Evolutionary conservation across 2,797 vertebrate genomes (phyloP), one percentile per base, ranked within the genome.

Genomic region (Setipinna tenuifilis): DNA sequence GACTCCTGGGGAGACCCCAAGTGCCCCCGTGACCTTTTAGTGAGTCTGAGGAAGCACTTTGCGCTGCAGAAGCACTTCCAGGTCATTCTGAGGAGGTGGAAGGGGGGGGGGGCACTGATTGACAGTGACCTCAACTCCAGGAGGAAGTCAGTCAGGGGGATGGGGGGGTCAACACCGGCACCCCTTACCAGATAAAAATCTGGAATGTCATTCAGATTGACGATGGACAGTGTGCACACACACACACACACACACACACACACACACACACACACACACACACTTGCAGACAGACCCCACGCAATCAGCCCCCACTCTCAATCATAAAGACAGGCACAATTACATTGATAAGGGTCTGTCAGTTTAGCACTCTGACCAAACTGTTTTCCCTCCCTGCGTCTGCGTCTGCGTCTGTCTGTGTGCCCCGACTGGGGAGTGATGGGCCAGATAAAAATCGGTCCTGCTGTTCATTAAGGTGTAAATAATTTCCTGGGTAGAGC

Each of bases 401-500:
- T 48, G 50, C 50, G 9, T 9, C 9, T 7, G 7, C 12, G 46
- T 84, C 75, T 41, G 17, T 62, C 84, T 83, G 65, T 50, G 41
- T 83, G 41, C 28, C 58, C 35, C 35, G 5, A 14, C 48, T 82
- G 84, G 58, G 58, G 83, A 83, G 57, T 44, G 65, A 35, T 86
- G 81, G 57, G 83, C 80, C 90, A 89, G 86, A 83, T 83, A 89
- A 44, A 75, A 41, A 78, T 91, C 87, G 75, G 89, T 85, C 85
- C 87, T 31, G 83, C 59, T 88, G 85, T 92, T 94, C 93, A 93
- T 93, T 94, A 93, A 83, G 65, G 86, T 92, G 93, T 93, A 94
- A 93, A 94, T 95, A 93, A 94, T 95, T 93, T 81, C 85, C 90
- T 89, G 87, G 87, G 89, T 92, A 88, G 87, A 90, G 91, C 84